Conservation (phyloP, 2,888 invertebrate species). For the Caenorhabditis zanzibari region DNA sequence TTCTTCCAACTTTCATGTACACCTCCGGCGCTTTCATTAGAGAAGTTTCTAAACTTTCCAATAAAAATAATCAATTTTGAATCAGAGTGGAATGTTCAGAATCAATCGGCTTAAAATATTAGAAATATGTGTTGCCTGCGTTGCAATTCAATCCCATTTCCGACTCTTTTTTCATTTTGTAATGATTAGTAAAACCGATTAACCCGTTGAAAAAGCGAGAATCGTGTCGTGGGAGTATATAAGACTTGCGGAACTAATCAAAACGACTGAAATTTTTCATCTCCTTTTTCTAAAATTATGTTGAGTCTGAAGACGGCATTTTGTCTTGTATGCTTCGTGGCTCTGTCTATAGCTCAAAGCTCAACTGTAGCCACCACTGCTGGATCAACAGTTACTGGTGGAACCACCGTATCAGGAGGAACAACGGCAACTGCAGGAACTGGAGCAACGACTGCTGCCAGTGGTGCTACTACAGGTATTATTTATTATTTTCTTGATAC, state of each 20-base stretch:
- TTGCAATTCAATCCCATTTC: constrained; percentile 20
- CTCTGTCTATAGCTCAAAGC: background rate
- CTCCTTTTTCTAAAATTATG: background rate
- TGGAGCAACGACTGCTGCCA: background rate
- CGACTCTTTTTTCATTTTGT: constrained; percentile 3
- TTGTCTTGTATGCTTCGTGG: background rate
- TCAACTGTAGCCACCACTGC: constrained; percentile 7
- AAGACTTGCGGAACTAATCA: constrained; percentile 30
- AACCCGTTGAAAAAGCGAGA: constrained; percentile 11
- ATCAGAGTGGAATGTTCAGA: constrained; percentile 23
- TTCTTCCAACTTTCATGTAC: constrained; percentile 37
- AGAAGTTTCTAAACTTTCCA: background rate
- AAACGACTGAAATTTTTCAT: background rate
- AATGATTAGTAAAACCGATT: constrained; percentile 17
- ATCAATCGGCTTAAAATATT: constrained; percentile 55
- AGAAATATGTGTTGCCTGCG: constrained; percentile 4
- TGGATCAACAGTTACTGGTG: constrained; percentile 14
- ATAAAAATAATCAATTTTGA: constrained; percentile 21
- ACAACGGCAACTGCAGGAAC: background rate
- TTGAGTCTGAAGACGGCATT: background rate
- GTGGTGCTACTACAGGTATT: constrained; percentile 44
- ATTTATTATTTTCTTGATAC: background rate
- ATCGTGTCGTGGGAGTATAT: constrained; percentile 17
- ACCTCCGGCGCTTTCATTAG: constrained; percentile 24
- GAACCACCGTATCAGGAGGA: constrained; percentile 30